phyloP scores from a whole-genome alignment of 2,113 vertebrate species.

The Equus quagga region DNA sequence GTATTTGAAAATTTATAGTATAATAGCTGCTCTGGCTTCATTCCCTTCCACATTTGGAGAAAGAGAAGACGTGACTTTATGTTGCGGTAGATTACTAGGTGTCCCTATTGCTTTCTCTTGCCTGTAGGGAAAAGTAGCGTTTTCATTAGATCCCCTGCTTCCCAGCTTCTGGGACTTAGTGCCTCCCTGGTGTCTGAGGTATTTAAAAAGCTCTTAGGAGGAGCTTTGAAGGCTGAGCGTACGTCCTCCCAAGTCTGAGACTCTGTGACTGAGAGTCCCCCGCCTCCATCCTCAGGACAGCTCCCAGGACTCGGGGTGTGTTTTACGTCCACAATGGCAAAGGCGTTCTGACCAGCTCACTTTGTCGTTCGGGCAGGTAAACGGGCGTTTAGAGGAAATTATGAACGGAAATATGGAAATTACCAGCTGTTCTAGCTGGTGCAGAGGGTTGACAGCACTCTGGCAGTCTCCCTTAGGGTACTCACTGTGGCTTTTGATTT shows the following conservation, averaged over 20 bases:
- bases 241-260: neutral
- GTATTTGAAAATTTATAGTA: slow-evolving; percentile 22
- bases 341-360: neutral
- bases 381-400: neutral
- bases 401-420: neutral
- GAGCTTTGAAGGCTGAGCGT: slow-evolving; percentile 24
- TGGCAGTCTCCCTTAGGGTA: neutral
- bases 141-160: neutral
- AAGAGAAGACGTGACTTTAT: slow-evolving; percentile 26
- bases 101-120: neutral
- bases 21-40: neutral
- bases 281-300: neutral
- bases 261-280: neutral
- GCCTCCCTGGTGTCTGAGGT: neutral
- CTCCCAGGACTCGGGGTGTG: neutral
- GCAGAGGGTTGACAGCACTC: neutral
- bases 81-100: slow-evolving; percentile 9
- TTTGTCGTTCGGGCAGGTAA: neutral
- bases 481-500: slow-evolving; percentile 34
- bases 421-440: neutral
- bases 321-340: slow-evolving; percentile 30
- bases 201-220: neutral
- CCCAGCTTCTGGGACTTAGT: slow-evolving; percentile 31
- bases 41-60: neutral
- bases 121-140: neutral